A percentile compares a stretch with the other conserved stretches of the same genome.
phyloP scores from a whole-genome alignment of 2,888 invertebrate genomes.

The Megalurothrips usitatus region DNA sequence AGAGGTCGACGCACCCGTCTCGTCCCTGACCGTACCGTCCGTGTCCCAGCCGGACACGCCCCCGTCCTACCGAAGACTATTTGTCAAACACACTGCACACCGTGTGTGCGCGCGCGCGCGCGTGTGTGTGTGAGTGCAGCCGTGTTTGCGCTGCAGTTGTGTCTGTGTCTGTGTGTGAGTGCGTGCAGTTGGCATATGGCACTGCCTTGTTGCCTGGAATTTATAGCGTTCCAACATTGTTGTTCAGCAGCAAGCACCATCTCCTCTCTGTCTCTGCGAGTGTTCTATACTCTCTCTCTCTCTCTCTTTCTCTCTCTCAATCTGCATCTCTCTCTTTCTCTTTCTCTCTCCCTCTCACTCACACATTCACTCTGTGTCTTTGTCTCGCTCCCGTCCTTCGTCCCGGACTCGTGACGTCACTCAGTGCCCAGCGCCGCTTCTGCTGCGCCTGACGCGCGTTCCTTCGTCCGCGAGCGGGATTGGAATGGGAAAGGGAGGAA shows the following conservation, averaged over 20 bases:
- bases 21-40: too few relatives aligned
- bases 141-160: not conserved
- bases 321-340: not conserved
- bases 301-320: slow-evolving; percentile 28
- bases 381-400: not conserved
- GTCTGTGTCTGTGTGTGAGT: not conserved
- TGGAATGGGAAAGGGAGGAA: too few relatives aligned
- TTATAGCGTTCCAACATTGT: slow-evolving; percentile 22
- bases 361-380: not conserved
- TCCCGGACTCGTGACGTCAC: not conserved
- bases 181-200: not conserved
- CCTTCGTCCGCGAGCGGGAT: too few relatives aligned
- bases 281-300: slow-evolving; percentile 28
- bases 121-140: not conserved
- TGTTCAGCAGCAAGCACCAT: not conserved
- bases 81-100: slow-evolving; percentile 21
- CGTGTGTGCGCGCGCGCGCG: not conserved
- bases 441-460: not conserved
- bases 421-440: not conserved
- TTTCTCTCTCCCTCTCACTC: not conserved
- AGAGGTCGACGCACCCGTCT: too few relatives aligned
- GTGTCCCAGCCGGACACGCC: too few relatives aligned
- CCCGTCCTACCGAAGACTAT: not conserved
- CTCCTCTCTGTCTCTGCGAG: not conserved
- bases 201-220: slow-evolving; percentile 12